phyloP scores from a whole-genome alignment of 2,888 invertebrate species.

The Sesia bembeciformis region DNA sequence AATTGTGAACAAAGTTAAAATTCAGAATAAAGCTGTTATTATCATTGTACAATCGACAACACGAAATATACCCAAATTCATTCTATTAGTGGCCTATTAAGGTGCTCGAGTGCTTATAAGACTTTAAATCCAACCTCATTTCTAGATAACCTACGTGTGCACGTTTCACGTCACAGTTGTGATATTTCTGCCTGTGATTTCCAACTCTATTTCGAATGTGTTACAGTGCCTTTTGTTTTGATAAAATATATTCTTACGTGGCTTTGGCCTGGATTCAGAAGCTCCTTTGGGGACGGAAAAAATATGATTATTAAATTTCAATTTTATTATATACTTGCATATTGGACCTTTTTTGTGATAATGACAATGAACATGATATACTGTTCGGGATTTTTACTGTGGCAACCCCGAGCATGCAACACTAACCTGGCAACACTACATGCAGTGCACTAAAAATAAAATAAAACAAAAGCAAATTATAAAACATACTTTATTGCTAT shows the following conservation, averaged over 20 bases:
- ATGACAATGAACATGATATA: background rate
- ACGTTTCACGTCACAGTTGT: background rate
- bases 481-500: constrained; percentile 64
- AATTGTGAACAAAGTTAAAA: too few relatives aligned
- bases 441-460: constrained; percentile 61
- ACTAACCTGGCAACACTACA: constrained; percentile 32
- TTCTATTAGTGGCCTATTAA: too few relatives aligned
- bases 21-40: too few relatives aligned
- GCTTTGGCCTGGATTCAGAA: constrained; percentile 53
- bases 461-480: constrained; percentile 49
- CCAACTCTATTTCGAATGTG: background rate
- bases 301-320: constrained; percentile 18
- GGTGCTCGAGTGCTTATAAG: too few relatives aligned
- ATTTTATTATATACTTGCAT: constrained; percentile 24
- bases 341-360: constrained; percentile 49
- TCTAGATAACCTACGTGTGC: background rate
- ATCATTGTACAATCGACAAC: too few relatives aligned
- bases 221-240: background rate
- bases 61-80: too few relatives aligned
- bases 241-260: constrained; percentile 41
- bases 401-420: constrained; percentile 14
- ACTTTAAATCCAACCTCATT: too few relatives aligned
- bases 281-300: constrained; percentile 44
- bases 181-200: background rate
- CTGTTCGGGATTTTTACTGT: constrained; percentile 1